Evolutionary conservation across 2,888 invertebrate species (phyloP).

Genomic region (Dicranocentrus wangi): DNA sequence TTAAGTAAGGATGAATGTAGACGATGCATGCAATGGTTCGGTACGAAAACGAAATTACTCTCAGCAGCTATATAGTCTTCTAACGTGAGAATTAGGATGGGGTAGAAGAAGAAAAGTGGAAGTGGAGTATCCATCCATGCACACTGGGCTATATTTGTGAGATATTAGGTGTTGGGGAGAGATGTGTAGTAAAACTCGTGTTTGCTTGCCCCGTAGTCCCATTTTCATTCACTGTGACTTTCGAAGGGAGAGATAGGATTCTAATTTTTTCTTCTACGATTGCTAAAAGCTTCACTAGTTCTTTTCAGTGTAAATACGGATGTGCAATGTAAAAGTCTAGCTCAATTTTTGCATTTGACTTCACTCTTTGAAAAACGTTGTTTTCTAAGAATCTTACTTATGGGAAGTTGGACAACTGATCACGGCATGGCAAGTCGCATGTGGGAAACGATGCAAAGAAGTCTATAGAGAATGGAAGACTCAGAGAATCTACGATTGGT

Average conservation of each 20-base stretch:
- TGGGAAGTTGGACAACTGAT: no score
- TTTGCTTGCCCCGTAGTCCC: neutral
- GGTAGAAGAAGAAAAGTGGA: neutral
- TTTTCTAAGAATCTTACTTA: no score
- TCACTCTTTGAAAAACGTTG: no score
- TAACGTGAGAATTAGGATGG: slow-evolving; percentile 5
- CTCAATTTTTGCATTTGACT: no score
- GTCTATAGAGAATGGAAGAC: no score
- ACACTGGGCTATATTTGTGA: no score
- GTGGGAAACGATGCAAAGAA: no score
- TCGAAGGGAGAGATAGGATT: neutral
- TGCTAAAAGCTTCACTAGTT: neutral
- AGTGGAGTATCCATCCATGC: no score
- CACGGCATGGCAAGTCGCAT: no score
- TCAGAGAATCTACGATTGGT: neutral
- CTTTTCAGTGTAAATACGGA: no score
- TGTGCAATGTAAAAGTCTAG: no score
- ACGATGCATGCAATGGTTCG: neutral
- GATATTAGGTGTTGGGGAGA: no score
- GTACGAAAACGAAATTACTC: neutral
- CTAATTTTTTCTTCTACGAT: neutral
- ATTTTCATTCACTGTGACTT: neutral
- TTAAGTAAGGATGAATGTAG: neutral
- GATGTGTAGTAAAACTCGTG: neutral
- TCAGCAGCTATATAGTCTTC: neutral